Evolutionary conservation across 2,113 vertebrate species (phyloP).

Genomic region (Parotia lawesii): DNA sequence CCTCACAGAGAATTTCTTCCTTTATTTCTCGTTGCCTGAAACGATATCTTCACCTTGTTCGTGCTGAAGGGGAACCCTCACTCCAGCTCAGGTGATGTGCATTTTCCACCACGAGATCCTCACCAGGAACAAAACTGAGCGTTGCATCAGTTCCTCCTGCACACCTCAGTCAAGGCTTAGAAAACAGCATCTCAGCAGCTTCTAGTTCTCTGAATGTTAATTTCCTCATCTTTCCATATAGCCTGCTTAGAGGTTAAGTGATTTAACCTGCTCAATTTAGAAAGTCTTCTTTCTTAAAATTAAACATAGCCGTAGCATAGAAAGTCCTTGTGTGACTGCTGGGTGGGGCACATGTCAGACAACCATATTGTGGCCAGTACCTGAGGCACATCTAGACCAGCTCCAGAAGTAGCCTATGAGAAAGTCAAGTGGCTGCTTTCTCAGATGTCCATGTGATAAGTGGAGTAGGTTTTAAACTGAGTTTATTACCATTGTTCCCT

Average conservation of each 20-base stretch:
- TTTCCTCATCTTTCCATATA: neutral
- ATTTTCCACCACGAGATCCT: neutral
- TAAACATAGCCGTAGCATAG: neutral
- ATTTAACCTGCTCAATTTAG: neutral
- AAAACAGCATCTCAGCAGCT: neutral
- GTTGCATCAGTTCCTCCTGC: neutral
- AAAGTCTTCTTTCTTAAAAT: neutral
- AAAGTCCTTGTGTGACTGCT: neutral
- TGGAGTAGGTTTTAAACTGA: neutral
- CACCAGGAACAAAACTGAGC: neutral
- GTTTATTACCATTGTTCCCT: neutral
- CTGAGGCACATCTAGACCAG: neutral
- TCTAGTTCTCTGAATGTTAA: neutral
- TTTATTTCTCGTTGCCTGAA: neutral
- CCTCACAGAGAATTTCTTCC: neutral
- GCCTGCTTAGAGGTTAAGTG: neutral
- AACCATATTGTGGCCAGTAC: neutral
- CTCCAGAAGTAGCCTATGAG: neutral
- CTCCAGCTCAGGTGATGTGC: neutral
- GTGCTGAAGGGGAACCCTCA: neutral
- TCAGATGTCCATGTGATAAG: neutral
- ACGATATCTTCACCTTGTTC: neutral
- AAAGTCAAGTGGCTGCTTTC: neutral
- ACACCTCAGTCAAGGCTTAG: neutral
- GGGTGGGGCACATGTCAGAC: neutral